A percentile compares a stretch with the other conserved stretches of the same genome.
phyloP scores from a whole-genome alignment of 2,888 invertebrate genomes.

The Catocala fraxini region DNA sequence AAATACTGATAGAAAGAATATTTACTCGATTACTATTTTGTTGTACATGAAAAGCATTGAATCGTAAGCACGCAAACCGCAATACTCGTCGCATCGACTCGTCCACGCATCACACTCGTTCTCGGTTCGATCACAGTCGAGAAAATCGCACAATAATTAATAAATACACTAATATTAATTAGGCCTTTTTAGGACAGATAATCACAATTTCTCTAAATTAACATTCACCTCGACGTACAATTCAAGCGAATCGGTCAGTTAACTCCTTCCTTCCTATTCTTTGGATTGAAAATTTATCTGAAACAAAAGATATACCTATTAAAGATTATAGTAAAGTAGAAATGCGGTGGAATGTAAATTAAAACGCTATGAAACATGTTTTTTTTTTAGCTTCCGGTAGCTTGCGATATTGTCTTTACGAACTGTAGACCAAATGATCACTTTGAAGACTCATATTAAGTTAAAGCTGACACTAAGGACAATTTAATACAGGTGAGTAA shows the following conservation, averaged over 20 bases:
- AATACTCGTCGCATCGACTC: conserved; percentile 45
- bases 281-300: conserved; percentile 76
- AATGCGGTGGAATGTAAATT: too few species aligned
- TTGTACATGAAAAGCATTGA: conserved; percentile 72
- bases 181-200: conserved; percentile 87
- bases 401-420: too few species aligned
- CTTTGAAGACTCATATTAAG: too few species aligned
- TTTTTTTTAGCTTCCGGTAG: too few species aligned
- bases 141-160: conserved; percentile 76
- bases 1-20: conserved; percentile 80
- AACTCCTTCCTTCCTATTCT: conserved; percentile 66
- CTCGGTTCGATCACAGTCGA: conserved; percentile 79
- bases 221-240: conserved; percentile 67
- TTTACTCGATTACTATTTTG: conserved; percentile 58
- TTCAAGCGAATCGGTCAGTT: conserved; percentile 59
- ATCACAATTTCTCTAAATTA: conserved; percentile 83
- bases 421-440: too few species aligned
- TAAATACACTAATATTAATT: conserved; percentile 85
- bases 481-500: too few species aligned
- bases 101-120: conserved; percentile 60
- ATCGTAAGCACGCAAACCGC: conserved; percentile 65
- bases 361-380: too few species aligned
- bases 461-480: too few species aligned
- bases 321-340: too few species aligned
- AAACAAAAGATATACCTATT: conserved; percentile 16